phyloP scores from a whole-genome alignment of 2,797 vertebrate species.

The Urophycis tenuis region DNA sequence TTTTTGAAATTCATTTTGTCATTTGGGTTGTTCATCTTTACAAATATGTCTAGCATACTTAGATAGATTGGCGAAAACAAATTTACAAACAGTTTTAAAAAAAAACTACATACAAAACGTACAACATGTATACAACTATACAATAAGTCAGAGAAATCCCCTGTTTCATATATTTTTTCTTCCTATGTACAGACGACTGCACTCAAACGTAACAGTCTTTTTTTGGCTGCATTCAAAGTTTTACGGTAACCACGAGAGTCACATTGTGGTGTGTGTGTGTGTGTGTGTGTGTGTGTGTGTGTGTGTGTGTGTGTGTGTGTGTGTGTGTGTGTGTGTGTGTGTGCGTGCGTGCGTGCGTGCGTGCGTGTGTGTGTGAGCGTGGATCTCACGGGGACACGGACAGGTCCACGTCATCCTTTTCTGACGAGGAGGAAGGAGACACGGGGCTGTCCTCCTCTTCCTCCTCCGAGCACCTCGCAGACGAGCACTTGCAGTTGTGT shows the following conservation, averaged over 20 bases:
- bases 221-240: constrained; percentile 64
- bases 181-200: constrained; percentile 68
- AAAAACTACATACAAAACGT: constrained; percentile 73
- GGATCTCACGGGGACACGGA: constrained; percentile 81
- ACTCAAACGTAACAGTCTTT: constrained; percentile 55
- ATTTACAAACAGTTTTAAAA: constrained; percentile 62
- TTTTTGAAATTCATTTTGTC: constrained; percentile 47
- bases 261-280: constrained; percentile 33
- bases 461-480: constrained; percentile 84
- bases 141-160: constrained; percentile 63
- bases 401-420: constrained; percentile 91
- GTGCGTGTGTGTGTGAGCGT: constrained; percentile 33
- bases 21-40: constrained; percentile 46
- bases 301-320: constrained; percentile 39
- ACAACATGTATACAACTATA: constrained; percentile 77
- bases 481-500: constrained; percentile 88
- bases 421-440: constrained; percentile 94
- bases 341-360: constrained; percentile 9
- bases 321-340: not conserved
- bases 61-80: constrained; percentile 56
- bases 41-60: constrained; percentile 56
- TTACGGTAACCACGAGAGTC: constrained; percentile 31
- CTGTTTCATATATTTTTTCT: constrained; percentile 70
- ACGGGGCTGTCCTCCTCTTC: constrained; percentile 79
- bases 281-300: constrained; percentile 22